These are phyloP conservation scores for Mormyrus proboscirostris DNA, from an alignment of 2,797 vertebrate species.

Conservation along the genomic window DNA sequence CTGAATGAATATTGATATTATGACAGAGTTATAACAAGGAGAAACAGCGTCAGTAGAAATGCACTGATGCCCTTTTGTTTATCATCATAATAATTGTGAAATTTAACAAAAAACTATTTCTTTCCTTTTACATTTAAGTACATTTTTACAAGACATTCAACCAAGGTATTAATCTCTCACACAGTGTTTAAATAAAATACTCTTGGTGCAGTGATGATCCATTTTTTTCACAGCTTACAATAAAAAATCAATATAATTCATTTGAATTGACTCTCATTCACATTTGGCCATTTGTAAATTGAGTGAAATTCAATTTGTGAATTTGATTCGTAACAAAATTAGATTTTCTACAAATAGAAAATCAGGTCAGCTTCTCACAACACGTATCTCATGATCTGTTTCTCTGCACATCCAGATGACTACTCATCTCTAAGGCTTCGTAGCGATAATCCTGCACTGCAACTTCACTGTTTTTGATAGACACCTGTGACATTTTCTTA, in stretches of 20 bases:
- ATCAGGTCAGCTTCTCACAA: not conserved
- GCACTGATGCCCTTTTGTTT: not conserved
- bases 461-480: not conserved
- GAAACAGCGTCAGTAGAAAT: not conserved
- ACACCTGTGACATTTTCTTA: conserved; percentile 16
- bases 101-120: not conserved
- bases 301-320: not conserved
- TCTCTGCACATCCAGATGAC: not conserved
- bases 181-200: not conserved
- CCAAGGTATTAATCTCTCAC: not conserved
- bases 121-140: not conserved
- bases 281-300: not conserved
- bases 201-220: not conserved
- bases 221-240: not conserved
- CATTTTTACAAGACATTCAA: not conserved
- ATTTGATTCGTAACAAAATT: not conserved
- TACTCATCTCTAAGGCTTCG: not conserved
- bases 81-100: not conserved
- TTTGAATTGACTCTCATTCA: not conserved
- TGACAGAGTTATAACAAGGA: not conserved
- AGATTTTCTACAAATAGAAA: not conserved
- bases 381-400: not conserved
- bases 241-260: not conserved
- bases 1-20: not conserved
- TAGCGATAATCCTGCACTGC: not conserved